A percentile compares a stretch with the other conserved stretches of the same genome.
These are phyloP conservation scores for Azemiops feae DNA, from an alignment of 2,113 vertebrate genomes.

Conservation along the genomic window DNA sequence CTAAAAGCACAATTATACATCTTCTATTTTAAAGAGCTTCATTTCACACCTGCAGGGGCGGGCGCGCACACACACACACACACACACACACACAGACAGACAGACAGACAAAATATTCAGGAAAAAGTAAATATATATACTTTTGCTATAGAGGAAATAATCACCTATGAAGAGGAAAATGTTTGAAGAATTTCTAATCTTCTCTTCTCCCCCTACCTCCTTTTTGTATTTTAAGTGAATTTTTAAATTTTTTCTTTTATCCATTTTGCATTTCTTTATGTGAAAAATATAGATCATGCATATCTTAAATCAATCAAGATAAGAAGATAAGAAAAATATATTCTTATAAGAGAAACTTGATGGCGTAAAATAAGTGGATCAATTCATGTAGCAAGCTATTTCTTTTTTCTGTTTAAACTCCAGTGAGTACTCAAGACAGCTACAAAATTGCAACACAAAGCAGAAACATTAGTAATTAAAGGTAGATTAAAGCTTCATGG, in stretches of 20 bases:
- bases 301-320: not conserved
- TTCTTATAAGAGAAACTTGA: not conserved
- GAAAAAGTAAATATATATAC: slow-evolving; percentile 31
- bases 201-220: not conserved
- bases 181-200: slow-evolving; percentile 1
- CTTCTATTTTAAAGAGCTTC: not conserved
- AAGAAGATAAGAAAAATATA: not conserved
- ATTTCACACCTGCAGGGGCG: not conserved
- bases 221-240: not conserved
- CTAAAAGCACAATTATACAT: not conserved
- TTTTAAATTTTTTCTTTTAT: not conserved
- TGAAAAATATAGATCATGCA: not conserved
- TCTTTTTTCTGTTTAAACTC: not conserved
- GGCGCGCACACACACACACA: not conserved
- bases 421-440: not conserved
- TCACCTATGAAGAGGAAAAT: not conserved
- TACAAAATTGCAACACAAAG: not conserved
- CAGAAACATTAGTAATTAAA: not conserved
- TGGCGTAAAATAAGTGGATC: not conserved
- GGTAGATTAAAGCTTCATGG: not conserved
- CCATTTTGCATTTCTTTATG: not conserved
- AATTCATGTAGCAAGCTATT: not conserved
- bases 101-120: not conserved
- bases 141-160: not conserved
- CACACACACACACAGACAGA: not conserved